Conservation (phyloP, 2,888 invertebrate species). For the Altica lythri region DNA sequence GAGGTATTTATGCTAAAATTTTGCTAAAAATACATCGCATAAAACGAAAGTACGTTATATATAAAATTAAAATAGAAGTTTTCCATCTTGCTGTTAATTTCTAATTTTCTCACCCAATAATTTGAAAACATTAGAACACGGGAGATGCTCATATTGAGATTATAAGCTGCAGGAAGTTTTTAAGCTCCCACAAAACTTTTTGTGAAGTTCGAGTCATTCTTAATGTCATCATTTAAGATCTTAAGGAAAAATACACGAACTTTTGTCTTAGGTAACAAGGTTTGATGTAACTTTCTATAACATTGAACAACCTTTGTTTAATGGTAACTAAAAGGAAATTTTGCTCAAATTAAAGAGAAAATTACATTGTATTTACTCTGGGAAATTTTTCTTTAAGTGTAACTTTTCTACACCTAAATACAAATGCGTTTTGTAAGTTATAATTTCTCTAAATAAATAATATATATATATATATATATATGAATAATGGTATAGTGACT, state of each 20-base stretch:
- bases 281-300: constrained; percentile 5
- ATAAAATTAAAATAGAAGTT: background rate
- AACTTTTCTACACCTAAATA: too few species aligned
- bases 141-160: constrained; percentile 1
- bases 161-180: background rate
- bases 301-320: background rate
- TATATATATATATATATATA: too few species aligned
- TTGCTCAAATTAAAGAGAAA: too few species aligned
- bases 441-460: too few species aligned
- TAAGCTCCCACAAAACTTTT: constrained; percentile 9
- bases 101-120: constrained; percentile 11
- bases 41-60: background rate
- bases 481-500: too few species aligned
- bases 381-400: too few species aligned
- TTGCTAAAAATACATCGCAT: too few species aligned
- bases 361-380: too few species aligned
- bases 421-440: too few species aligned
- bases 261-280: constrained; percentile 6
- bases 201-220: constrained; percentile 3
- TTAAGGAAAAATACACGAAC: constrained; percentile 5
- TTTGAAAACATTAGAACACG: constrained; percentile 11
- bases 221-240: background rate
- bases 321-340: constrained; percentile 4
- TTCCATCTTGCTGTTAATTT: background rate
- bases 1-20: too few species aligned